Evolutionary conservation across 1,140 invertebrate genomes (phyloP).

Genomic region (Adelges cooleyi): DNA sequence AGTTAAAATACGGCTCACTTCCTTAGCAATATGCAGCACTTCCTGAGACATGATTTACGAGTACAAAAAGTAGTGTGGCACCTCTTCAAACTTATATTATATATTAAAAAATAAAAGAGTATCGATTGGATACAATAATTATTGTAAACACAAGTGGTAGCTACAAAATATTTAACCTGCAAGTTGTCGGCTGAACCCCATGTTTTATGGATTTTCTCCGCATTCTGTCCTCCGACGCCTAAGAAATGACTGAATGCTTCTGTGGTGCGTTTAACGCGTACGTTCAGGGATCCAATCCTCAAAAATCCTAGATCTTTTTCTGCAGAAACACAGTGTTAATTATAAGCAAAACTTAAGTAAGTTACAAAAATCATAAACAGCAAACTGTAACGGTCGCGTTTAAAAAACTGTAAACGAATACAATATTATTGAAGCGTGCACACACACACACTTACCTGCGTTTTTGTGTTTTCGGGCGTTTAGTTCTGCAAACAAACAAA

Average conservation of each 20-base stretch:
- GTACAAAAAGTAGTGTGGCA: too few species aligned
- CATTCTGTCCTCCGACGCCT: constrained; percentile 49
- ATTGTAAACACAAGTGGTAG: constrained; percentile 33
- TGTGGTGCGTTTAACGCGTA: constrained; percentile 79
- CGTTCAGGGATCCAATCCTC: constrained; percentile 80
- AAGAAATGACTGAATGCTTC: constrained; percentile 80
- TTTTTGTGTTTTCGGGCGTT: constrained; percentile 25
- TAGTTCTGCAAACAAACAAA: constrained; percentile 28
- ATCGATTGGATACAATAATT: neutral
- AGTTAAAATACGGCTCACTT: too few species aligned
- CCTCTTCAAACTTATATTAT: neutral
- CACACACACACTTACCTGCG: neutral
- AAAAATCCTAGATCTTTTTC: constrained; percentile 79
- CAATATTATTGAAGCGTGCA: too few species aligned
- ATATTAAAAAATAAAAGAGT: neutral
- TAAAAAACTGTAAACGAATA: too few species aligned
- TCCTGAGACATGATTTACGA: too few species aligned
- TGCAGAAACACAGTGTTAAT: constrained; percentile 37
- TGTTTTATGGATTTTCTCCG: constrained; percentile 58
- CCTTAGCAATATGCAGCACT: too few species aligned
- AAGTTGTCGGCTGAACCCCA: constrained; percentile 82
- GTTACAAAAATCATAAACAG: constrained; percentile 30
- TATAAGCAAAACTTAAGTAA: too few species aligned
- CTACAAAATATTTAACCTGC: constrained; percentile 32
- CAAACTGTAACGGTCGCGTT: too few species aligned